phyloP scores from a whole-genome alignment of 2,797 vertebrate genomes.

The Centroberyx gerrardi region DNA sequence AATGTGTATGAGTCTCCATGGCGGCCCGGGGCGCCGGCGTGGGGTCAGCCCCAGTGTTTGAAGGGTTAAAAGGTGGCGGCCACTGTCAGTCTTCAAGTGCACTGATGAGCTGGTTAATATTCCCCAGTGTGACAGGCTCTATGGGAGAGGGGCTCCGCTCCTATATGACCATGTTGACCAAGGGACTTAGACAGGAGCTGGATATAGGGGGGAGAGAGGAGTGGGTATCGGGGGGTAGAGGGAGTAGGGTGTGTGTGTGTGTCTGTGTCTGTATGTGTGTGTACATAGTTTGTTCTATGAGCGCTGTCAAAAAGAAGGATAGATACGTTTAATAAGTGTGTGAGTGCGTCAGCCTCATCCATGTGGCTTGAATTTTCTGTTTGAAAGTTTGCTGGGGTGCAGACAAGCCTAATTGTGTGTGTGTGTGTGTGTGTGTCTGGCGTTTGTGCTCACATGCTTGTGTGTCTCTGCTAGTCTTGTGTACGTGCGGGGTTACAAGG shows the following conservation, averaged over 20 bases:
- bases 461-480: conserved; percentile 61
- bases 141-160: conserved; percentile 25
- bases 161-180: conserved; percentile 45
- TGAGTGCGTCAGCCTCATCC: not conserved
- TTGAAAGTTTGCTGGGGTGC: conserved; percentile 17
- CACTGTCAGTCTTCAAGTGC: conserved; percentile 62
- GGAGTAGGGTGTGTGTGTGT: not conserved
- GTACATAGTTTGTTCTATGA: not conserved
- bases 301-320: too few relatives aligned
- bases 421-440: conserved; percentile 38
- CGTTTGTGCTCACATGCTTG: conserved; percentile 22
- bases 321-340: not conserved
- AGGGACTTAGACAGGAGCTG: conserved; percentile 20
- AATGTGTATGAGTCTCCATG: not conserved
- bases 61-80: conserved; percentile 62
- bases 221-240: not conserved
- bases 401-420: conserved; percentile 30
- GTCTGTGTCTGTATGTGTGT: not conserved
- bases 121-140: conserved; percentile 47
- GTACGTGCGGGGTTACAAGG: conserved; percentile 68
- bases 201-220: not conserved
- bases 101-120: conserved; percentile 74
- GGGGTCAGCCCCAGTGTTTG: conserved; percentile 44
- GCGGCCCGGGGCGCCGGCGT: not conserved
- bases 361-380: not conserved